Conservation (phyloP, 2,888 invertebrate genomes). For the Nasonia oneida region DNA sequence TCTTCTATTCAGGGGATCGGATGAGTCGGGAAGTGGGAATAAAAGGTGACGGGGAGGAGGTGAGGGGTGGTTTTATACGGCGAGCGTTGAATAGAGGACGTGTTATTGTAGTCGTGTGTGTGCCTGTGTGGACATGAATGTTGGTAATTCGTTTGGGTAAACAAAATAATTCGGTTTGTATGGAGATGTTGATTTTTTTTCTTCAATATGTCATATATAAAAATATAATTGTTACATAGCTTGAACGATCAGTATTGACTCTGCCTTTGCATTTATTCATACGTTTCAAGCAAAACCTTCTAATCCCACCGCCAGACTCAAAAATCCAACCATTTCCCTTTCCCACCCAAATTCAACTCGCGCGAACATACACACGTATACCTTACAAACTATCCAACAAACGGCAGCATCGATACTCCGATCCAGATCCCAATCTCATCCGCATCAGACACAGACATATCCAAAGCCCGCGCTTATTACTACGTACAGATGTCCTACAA, state of each 20-base stretch:
- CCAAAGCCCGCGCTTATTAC: slow-evolving; percentile 63
- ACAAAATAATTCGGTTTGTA: slow-evolving; percentile 23
- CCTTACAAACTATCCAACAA: slow-evolving; percentile 34
- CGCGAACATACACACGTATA: neutral
- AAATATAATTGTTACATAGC: neutral
- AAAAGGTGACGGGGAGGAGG: slow-evolving; percentile 21
- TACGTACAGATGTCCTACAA: slow-evolving; percentile 77
- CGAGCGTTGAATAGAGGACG: neutral
- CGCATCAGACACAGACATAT: neutral
- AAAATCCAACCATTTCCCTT: neutral
- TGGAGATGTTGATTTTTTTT: neutral
- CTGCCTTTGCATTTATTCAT: too few relatives aligned
- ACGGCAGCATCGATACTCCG: slow-evolving; percentile 2
- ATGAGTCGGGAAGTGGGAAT: slow-evolving; percentile 40
- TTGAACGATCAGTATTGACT: neutral
- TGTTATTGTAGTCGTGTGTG: slow-evolving; percentile 5
- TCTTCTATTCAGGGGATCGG: slow-evolving; percentile 20
- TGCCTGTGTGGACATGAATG: neutral
- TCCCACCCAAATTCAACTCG: neutral
- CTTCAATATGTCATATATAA: too few relatives aligned
- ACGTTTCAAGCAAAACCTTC: too few relatives aligned
- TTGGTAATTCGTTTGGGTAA: slow-evolving; percentile 7
- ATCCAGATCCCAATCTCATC: slow-evolving; percentile 30
- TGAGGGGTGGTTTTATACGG: neutral
- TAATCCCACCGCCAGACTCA: too few relatives aligned